Percentiles rank a stretch among this genome's conserved stretches.
phyloP scores from a whole-genome alignment of 2,113 vertebrate genomes.

The Excalfactoria chinensis region DNA sequence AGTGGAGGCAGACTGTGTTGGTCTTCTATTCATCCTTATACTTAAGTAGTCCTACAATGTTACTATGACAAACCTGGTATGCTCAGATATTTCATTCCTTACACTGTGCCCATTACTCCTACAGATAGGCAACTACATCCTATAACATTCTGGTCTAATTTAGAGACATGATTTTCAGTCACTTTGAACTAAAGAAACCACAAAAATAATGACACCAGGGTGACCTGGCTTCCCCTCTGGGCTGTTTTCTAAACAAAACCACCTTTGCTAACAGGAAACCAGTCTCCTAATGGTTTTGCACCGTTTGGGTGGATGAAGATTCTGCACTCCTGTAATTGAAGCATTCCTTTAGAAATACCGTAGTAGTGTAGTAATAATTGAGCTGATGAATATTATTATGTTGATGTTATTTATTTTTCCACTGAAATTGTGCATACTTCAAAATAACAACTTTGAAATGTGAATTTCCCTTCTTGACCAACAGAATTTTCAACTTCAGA shows the following conservation, averaged over 20 bases:
- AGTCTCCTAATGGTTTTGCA: neutral
- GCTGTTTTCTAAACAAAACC: neutral
- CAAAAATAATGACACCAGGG: neutral
- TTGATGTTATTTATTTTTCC: neutral
- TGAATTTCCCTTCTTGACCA: neutral
- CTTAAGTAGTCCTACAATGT: neutral
- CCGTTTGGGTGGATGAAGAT: neutral
- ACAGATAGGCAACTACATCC: neutral
- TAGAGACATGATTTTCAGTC: neutral
- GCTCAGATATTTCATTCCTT: neutral
- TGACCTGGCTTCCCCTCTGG: neutral
- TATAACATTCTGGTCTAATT: neutral
- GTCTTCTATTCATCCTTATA: neutral
- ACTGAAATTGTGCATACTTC: neutral
- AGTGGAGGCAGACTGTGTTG: neutral
- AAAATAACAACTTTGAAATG: neutral
- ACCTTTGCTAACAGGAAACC: neutral
- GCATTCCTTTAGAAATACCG: neutral
- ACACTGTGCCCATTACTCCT: neutral
- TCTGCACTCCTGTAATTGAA: neutral
- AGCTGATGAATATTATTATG: neutral
- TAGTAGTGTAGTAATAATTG: neutral
- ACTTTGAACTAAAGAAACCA: neutral
- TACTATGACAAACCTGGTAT: neutral
- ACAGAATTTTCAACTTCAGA: neutral